Evolutionary conservation across 2,888 invertebrate genomes (phyloP).

Genomic region (Agrochola lota): DNA sequence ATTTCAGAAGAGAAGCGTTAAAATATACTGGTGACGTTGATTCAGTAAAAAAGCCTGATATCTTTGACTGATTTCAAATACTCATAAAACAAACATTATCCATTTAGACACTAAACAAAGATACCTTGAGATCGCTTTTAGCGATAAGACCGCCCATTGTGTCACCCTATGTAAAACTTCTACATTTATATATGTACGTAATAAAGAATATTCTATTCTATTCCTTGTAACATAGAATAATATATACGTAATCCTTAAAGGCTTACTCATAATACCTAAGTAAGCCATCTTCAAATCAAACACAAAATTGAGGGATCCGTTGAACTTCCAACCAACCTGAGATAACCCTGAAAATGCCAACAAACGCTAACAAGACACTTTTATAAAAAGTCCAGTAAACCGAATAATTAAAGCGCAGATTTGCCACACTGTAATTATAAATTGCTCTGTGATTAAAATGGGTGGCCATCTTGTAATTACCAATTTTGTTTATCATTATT

Average conservation of each 20-base stretch:
- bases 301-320: conserved; percentile 1
- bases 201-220: no score
- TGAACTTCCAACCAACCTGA: conserved; percentile 11
- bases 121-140: neutral
- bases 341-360: conserved; percentile 20
- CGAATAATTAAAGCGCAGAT: conserved; percentile 46
- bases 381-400: conserved; percentile 16
- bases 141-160: no score
- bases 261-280: neutral
- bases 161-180: no score
- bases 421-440: conserved; percentile 55
- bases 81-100: neutral
- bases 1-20: neutral
- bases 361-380: conserved; percentile 20
- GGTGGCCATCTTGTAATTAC: conserved; percentile 48
- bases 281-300: conserved; percentile 16
- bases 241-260: neutral
- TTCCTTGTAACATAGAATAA: neutral
- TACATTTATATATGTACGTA: no score
- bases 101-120: neutral
- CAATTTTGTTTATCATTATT: conserved; percentile 57
- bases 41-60: neutral
- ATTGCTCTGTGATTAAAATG: conserved; percentile 42
- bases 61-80: neutral
- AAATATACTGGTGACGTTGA: neutral